A percentile compares a stretch with the other conserved stretches of the same genome.
phyloP scores from a whole-genome alignment of 2,113 vertebrate species.

The Trichomycterus rosablanca region DNA sequence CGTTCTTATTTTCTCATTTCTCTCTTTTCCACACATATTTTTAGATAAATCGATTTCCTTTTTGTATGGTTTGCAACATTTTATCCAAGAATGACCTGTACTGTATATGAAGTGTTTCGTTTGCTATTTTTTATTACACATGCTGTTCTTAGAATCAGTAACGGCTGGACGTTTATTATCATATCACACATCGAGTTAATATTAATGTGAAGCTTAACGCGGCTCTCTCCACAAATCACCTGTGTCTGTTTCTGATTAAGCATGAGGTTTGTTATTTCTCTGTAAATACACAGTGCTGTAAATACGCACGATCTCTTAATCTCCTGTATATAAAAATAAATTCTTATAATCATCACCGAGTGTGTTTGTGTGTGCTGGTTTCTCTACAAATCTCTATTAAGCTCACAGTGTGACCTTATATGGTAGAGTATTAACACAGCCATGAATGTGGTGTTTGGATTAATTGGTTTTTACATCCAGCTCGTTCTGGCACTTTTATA shows the following conservation, averaged over 20 bases:
- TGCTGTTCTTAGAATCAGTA: slow-evolving; percentile 13
- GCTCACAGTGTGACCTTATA: not conserved
- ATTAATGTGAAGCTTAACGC: slow-evolving; percentile 19
- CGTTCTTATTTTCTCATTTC: too few relatives aligned
- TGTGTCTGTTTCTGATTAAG: slow-evolving; percentile 9
- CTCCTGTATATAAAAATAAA: slow-evolving; percentile 61
- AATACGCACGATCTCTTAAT: slow-evolving; percentile 62
- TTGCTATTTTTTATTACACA: slow-evolving; percentile 3
- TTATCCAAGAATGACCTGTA: too few relatives aligned
- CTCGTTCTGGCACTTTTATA: not conserved
- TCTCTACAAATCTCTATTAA: slow-evolving; percentile 2
- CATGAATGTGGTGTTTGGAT: too few relatives aligned
- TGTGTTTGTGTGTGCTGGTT: slow-evolving; percentile 1
- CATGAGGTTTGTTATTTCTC: slow-evolving; percentile 27
- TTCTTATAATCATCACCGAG: slow-evolving; percentile 37
- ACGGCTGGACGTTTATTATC: slow-evolving; percentile 25
- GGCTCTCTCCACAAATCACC: slow-evolving; percentile 8
- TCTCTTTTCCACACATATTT: too few relatives aligned
- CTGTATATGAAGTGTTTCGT: slow-evolving; percentile 16
- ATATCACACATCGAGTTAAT: slow-evolving; percentile 4
- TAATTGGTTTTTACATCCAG: not conserved
- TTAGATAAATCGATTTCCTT: too few relatives aligned
- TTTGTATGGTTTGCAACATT: too few relatives aligned
- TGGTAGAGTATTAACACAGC: too few relatives aligned
- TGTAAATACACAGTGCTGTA: slow-evolving; percentile 57